Percentiles rank a stretch among this genome's conserved stretches.
phyloP scores from a whole-genome alignment of 2,797 vertebrate genomes.

The Myiotriccus ornatus region DNA sequence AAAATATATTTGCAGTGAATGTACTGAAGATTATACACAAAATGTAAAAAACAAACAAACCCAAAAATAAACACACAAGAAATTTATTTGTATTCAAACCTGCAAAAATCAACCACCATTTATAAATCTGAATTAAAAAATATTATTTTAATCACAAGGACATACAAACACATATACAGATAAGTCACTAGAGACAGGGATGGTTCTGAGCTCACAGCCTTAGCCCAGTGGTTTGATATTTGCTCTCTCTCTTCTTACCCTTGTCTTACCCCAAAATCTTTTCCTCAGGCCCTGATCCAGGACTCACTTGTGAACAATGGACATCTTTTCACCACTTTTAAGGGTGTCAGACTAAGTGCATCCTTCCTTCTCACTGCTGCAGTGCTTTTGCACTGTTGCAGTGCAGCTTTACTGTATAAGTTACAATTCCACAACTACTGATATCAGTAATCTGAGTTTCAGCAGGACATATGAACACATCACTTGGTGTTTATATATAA shows the following conservation, averaged over 20 bases:
- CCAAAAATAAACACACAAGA: background rate
- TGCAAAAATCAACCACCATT: background rate
- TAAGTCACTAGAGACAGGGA: background rate
- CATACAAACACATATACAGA: background rate
- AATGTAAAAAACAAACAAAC: background rate
- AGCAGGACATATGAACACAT: background rate
- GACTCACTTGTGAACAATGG: background rate
- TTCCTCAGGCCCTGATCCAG: background rate
- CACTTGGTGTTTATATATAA: background rate
- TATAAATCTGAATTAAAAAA: background rate
- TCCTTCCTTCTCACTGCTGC: background rate
- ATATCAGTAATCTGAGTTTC: background rate
- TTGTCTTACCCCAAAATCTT: background rate
- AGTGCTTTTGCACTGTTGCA: background rate
- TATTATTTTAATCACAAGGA: background rate
- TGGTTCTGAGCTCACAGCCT: background rate
- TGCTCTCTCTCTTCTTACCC: background rate
- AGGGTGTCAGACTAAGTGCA: background rate
- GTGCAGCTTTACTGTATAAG: background rate
- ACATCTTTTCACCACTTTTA: background rate
- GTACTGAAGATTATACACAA: background rate
- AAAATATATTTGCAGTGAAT: background rate
- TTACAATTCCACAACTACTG: background rate
- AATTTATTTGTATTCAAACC: background rate
- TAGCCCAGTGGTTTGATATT: background rate